Percentiles rank a stretch among this genome's conserved stretches.
Conservation (phyloP, 2,888 invertebrate species). For the Oligia strigilis region DNA sequence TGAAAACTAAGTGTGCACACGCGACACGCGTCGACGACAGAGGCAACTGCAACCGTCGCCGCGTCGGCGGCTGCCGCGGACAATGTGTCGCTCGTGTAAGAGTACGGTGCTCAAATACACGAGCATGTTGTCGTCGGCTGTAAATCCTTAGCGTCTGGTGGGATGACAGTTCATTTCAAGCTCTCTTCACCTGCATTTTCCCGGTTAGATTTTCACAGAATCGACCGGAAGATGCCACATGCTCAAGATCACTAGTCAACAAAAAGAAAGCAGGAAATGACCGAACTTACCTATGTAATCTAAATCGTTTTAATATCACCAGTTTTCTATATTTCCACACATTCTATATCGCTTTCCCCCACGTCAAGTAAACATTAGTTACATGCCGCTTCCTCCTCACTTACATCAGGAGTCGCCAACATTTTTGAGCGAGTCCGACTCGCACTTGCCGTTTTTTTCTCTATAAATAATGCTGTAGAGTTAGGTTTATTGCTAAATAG, state of each 20-base stretch:
- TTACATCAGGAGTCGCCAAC: neutral
- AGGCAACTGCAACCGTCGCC: no score
- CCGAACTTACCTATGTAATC: neutral
- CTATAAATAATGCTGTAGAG: neutral
- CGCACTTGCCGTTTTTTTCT: neutral
- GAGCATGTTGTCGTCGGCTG: no score
- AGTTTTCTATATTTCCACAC: constrained; percentile 5
- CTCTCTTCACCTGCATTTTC: no score
- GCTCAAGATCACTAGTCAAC: neutral
- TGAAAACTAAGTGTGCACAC: neutral
- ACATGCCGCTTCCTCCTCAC: no score
- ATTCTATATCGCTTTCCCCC: constrained; percentile 1
- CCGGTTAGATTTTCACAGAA: no score
- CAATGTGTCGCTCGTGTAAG: no score
- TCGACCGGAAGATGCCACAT: neutral
- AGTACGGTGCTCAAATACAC: no score
- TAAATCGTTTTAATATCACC: neutral
- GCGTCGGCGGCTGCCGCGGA: no score
- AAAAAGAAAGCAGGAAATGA: constrained; percentile 24
- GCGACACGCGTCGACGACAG: neutral
- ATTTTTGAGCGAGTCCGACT: neutral
- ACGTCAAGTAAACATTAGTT: neutral
- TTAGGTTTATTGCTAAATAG: no score
- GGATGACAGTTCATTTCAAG: no score
- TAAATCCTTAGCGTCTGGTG: no score